Conservation (phyloP, 2,797 vertebrate genomes). For the Alectoris magna region DNA sequence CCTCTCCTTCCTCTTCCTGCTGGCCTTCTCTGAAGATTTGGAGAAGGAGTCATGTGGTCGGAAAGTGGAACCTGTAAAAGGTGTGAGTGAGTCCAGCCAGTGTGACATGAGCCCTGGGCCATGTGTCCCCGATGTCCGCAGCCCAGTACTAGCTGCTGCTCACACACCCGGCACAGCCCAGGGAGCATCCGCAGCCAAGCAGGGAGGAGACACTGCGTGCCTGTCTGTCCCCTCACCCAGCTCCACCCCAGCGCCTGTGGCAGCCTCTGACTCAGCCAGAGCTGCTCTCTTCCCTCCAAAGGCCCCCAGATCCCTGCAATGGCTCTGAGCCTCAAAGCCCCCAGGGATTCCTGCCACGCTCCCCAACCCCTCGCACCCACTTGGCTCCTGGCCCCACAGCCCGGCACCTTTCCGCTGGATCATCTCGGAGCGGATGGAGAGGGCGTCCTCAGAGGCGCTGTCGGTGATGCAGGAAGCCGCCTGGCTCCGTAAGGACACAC, state of each 20-base stretch:
- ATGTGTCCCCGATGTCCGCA: neutral
- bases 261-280: slow-evolving; percentile 38
- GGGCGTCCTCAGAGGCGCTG: slow-evolving; percentile 78
- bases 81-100: rapidly evolving
- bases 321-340: neutral
- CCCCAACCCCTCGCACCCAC: rapidly evolving
- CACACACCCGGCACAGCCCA: rapidly evolving
- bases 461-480: slow-evolving; percentile 74
- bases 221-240: neutral
- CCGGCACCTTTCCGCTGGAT: slow-evolving; percentile 81
- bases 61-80: slow-evolving; percentile 80
- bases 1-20: slow-evolving; percentile 86
- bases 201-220: neutral
- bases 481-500: slow-evolving; percentile 80
- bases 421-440: slow-evolving; percentile 83
- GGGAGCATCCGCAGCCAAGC: neutral
- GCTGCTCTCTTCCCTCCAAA: neutral
- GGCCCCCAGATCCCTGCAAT: neutral
- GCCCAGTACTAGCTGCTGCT: rapidly evolving
- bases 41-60: slow-evolving; percentile 82
- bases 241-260: neutral
- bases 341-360: rapidly evolving
- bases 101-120: rapidly evolving
- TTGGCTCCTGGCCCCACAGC: rapidly evolving
- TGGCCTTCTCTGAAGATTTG: slow-evolving; percentile 75